Conservation (phyloP, 1,140 invertebrate genomes). For the Drosophila lacteicornis region DNA sequence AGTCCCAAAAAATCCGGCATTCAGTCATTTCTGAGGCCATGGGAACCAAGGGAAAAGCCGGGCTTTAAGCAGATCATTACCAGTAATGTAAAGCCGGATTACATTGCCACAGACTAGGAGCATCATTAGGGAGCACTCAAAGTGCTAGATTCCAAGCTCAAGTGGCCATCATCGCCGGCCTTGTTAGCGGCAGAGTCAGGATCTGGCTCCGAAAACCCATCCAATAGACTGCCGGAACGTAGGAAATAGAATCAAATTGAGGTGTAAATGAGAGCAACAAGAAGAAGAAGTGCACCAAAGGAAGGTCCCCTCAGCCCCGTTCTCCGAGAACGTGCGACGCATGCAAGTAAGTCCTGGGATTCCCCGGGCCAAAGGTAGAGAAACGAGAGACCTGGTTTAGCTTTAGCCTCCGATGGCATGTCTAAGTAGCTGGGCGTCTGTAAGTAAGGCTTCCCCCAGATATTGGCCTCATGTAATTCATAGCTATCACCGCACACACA, state of each 20-base stretch:
- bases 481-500: slow-evolving; percentile 70
- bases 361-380: slow-evolving; percentile 29
- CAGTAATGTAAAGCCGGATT: slow-evolving; percentile 53
- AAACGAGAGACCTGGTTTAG: slow-evolving; percentile 42
- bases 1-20: neutral
- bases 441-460: slow-evolving; percentile 46
- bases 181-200: slow-evolving; percentile 22
- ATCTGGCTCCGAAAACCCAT: slow-evolving; percentile 15
- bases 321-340: slow-evolving; percentile 56
- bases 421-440: slow-evolving; percentile 73
- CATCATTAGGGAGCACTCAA: slow-evolving; percentile 68
- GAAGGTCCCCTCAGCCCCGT: slow-evolving; percentile 8
- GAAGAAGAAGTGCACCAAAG: slow-evolving; percentile 35
- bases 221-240: slow-evolving; percentile 33
- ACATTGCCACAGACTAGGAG: slow-evolving; percentile 25
- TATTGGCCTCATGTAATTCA: slow-evolving; percentile 76
- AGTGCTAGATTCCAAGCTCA: slow-evolving; percentile 49
- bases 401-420: slow-evolving; percentile 64
- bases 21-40: slow-evolving; percentile 5
- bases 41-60: neutral
- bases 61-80: slow-evolving; percentile 65
- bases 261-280: slow-evolving; percentile 79
- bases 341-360: slow-evolving; percentile 59
- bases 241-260: slow-evolving; percentile 82
- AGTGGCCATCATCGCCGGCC: slow-evolving; percentile 44